Conservation (phyloP, 2,888 invertebrate genomes). For the Synanthedon andrenaeformis region DNA sequence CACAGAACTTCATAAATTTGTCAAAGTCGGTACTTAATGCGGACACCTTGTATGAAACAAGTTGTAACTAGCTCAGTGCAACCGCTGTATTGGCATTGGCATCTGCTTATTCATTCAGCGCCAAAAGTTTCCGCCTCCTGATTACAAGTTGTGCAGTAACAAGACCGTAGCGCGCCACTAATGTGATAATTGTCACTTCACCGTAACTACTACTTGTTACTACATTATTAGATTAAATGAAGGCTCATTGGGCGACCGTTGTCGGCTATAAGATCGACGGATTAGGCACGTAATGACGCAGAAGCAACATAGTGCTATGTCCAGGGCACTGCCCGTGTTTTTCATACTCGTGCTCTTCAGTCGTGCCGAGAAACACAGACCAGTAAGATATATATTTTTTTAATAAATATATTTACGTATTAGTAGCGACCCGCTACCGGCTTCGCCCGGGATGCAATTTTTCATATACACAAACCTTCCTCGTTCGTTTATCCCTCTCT, state of each 20-base stretch:
- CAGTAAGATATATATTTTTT: slow-evolving; percentile 28
- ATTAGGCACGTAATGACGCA: slow-evolving; percentile 12
- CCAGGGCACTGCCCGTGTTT: slow-evolving; percentile 27
- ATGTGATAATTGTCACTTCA: slow-evolving; percentile 38
- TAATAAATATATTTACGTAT: background rate
- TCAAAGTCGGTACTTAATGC: too few species aligned
- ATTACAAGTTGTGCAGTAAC: slow-evolving; percentile 35
- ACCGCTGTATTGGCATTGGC: background rate
- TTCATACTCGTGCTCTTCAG: slow-evolving; percentile 26
- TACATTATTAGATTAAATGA: slow-evolving; percentile 3
- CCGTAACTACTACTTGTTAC: slow-evolving; percentile 21
- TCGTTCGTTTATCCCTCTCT: too few species aligned
- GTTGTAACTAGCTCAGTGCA: slow-evolving; percentile 4
- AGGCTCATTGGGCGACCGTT: background rate
- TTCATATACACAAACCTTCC: too few species aligned
- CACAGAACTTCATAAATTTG: too few species aligned
- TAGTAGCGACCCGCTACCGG: too few species aligned
- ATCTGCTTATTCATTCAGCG: slow-evolving; percentile 25
- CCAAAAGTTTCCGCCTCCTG: slow-evolving; percentile 36
- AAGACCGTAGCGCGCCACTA: slow-evolving; percentile 15
- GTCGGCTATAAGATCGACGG: slow-evolving; percentile 10
- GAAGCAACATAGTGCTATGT: slow-evolving; percentile 38
- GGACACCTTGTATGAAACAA: background rate
- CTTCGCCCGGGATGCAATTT: too few species aligned
- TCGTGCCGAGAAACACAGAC: slow-evolving; percentile 38